Conservation (phyloP, 2,888 invertebrate species). For the Lissonota sp. region DNA sequence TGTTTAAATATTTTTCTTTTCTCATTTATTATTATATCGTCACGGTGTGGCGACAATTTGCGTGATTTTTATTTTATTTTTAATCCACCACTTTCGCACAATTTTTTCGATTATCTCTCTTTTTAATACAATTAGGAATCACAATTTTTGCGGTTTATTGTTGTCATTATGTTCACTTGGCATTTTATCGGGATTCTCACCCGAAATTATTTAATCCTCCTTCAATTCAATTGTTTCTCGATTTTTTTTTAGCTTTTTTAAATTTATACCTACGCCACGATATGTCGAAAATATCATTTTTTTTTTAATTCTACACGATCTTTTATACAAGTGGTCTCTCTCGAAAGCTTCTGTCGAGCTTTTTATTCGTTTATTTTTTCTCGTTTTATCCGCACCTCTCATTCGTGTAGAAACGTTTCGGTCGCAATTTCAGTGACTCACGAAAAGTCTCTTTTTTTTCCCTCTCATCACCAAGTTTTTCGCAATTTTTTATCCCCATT, state of each 20-base stretch:
- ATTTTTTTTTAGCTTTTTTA: constrained; percentile 23
- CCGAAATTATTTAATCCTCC: not conserved
- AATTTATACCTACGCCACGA: constrained; percentile 17
- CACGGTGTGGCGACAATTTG: constrained; percentile 10
- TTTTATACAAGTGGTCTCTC: too few species aligned
- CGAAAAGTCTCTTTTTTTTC: too few species aligned
- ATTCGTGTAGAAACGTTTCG: too few species aligned
- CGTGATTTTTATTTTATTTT: constrained; percentile 11
- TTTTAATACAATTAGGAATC: constrained; percentile 54
- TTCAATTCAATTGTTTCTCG: not conserved
- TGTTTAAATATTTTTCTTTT: constrained; percentile 6
- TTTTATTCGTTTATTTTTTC: too few species aligned
- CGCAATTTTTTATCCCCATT: too few species aligned
- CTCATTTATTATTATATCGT: not conserved
- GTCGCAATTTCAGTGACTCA: too few species aligned
- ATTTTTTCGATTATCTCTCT: not conserved
- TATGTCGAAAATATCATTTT: constrained; percentile 19
- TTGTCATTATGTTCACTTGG: constrained; percentile 34
- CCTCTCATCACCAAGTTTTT: too few species aligned
- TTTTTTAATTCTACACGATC: too few species aligned
- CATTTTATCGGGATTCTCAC: constrained; percentile 22
- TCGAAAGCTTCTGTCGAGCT: too few species aligned
- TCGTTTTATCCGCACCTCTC: too few species aligned
- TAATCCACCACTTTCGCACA: not conserved
- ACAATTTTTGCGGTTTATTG: constrained; percentile 47